Percentiles rank a stretch among this genome's conserved stretches.
Conservation (phyloP, 2,888 invertebrate genomes). For the Catocala sponsa region DNA sequence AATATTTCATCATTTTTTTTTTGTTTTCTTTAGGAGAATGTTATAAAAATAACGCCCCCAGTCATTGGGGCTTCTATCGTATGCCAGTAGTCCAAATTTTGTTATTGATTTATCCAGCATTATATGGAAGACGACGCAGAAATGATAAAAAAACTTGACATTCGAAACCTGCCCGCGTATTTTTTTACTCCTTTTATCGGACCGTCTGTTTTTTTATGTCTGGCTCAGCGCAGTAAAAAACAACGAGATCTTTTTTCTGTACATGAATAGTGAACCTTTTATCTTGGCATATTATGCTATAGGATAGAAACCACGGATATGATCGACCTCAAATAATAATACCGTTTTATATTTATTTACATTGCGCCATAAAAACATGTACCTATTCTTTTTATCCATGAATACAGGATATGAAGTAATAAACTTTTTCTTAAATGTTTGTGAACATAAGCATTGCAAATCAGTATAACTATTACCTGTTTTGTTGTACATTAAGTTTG, state of each 20-base stretch:
- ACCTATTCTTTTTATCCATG: slow-evolving; percentile 19
- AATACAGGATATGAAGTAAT: slow-evolving; percentile 14
- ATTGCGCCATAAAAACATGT: slow-evolving; percentile 22
- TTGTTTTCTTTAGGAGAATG: slow-evolving; percentile 83
- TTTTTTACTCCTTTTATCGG: slow-evolving; percentile 77
- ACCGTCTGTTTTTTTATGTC: slow-evolving; percentile 83
- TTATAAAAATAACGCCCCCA: slow-evolving; percentile 77
- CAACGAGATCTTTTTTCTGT: slow-evolving; percentile 69
- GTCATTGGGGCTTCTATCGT: slow-evolving; percentile 42
- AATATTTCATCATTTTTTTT: slow-evolving; percentile 71
- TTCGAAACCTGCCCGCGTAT: slow-evolving; percentile 86
- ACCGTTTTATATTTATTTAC: slow-evolving; percentile 26
- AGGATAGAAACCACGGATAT: slow-evolving; percentile 46
- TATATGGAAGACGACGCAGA: slow-evolving; percentile 46
- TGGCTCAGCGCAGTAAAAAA: slow-evolving; percentile 82
- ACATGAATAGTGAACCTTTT: slow-evolving; percentile 69
- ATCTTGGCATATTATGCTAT: slow-evolving; percentile 65
- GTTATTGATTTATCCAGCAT: slow-evolving; percentile 40
- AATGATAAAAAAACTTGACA: slow-evolving; percentile 74
- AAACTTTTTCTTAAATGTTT: background rate
- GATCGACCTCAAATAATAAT: slow-evolving; percentile 34
- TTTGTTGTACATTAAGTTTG: too few relatives aligned
- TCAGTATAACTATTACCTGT: too few relatives aligned
- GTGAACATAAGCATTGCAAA: too few relatives aligned
- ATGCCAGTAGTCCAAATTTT: slow-evolving; percentile 29